Evolutionary conservation across 2,797 vertebrate species (phyloP).

Genomic region (Catostomus latipinnis): DNA sequence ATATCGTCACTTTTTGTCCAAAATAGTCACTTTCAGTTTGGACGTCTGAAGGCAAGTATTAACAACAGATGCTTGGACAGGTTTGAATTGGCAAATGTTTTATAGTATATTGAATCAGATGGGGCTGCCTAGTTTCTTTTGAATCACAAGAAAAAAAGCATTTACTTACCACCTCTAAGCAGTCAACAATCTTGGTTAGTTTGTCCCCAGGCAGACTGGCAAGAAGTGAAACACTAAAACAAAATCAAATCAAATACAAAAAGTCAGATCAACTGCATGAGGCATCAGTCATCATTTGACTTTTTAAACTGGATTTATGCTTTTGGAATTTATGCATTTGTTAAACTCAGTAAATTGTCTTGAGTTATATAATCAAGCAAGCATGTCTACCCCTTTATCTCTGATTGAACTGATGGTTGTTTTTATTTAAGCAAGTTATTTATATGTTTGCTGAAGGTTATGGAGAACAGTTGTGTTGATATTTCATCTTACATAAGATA

Average conservation of each 20-base stretch:
- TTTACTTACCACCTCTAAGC: slow-evolving; percentile 92
- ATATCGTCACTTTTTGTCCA: slow-evolving; percentile 68
- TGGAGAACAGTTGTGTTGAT: slow-evolving; percentile 28
- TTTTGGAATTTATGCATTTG: background rate
- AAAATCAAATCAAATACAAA: slow-evolving; percentile 45
- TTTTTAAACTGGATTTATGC: too few species aligned
- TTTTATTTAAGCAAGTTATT: background rate
- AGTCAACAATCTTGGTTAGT: slow-evolving; percentile 93
- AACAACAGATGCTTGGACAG: background rate
- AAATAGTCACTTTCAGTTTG: slow-evolving; percentile 61
- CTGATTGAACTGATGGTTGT: background rate
- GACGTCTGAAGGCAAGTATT: background rate
- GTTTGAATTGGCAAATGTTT: slow-evolving; percentile 49
- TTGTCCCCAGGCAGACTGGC: slow-evolving; percentile 93
- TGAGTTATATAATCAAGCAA: background rate
- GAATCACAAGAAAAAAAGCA: background rate
- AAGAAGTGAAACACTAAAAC: slow-evolving; percentile 88
- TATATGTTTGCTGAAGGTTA: slow-evolving; percentile 4
- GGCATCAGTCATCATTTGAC: background rate
- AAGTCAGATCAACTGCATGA: background rate
- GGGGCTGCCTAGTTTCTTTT: background rate
- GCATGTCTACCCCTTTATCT: background rate
- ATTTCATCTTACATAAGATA: slow-evolving; percentile 27
- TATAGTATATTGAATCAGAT: background rate
- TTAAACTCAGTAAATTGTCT: background rate